Evolutionary conservation across 2,888 invertebrate genomes (phyloP).

Genomic region (Pachycephus smyrnensis): DNA sequence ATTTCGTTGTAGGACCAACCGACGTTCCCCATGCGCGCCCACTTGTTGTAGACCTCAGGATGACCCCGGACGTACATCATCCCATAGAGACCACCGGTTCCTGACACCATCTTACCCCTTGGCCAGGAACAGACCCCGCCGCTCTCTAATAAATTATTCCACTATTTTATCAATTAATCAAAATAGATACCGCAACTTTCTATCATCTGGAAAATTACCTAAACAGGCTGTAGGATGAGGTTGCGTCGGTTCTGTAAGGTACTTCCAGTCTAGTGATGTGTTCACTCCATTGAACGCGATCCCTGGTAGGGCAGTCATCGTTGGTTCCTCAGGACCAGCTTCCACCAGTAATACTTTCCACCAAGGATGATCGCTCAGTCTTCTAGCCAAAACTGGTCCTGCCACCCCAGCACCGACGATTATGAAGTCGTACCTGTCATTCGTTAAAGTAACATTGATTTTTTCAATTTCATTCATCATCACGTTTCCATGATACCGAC

Average conservation of each 20-base stretch:
- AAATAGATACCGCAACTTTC: background rate
- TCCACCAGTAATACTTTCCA: slow-evolving; percentile 65
- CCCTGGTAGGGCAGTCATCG: slow-evolving; percentile 64
- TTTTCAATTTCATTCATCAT: background rate
- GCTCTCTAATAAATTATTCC: slow-evolving; percentile 34
- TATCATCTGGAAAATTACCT: slow-evolving; percentile 37
- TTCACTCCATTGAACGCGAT: slow-evolving; percentile 61
- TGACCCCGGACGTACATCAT: slow-evolving; percentile 75
- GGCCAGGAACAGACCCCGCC: slow-evolving; percentile 67
- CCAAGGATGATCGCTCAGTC: slow-evolving; percentile 68
- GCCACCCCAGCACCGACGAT: slow-evolving; percentile 67
- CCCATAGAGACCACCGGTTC: slow-evolving; percentile 73
- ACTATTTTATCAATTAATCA: background rate
- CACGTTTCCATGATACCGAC: slow-evolving; percentile 36
- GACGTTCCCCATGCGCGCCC: slow-evolving; percentile 70
- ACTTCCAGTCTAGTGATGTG: slow-evolving; percentile 69
- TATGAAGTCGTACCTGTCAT: slow-evolving; percentile 65
- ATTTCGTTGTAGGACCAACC: slow-evolving; percentile 72
- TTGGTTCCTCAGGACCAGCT: slow-evolving; percentile 68
- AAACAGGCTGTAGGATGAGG: slow-evolving; percentile 62
- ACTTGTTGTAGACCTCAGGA: slow-evolving; percentile 70
- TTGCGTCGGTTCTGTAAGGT: slow-evolving; percentile 67
- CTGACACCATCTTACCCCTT: slow-evolving; percentile 72
- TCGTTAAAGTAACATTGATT: background rate
- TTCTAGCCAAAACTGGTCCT: slow-evolving; percentile 68